Percentiles rank a stretch among this genome's conserved stretches.
phyloP scores from a whole-genome alignment of 2,888 invertebrate genomes.

The Tenthredo livida region DNA sequence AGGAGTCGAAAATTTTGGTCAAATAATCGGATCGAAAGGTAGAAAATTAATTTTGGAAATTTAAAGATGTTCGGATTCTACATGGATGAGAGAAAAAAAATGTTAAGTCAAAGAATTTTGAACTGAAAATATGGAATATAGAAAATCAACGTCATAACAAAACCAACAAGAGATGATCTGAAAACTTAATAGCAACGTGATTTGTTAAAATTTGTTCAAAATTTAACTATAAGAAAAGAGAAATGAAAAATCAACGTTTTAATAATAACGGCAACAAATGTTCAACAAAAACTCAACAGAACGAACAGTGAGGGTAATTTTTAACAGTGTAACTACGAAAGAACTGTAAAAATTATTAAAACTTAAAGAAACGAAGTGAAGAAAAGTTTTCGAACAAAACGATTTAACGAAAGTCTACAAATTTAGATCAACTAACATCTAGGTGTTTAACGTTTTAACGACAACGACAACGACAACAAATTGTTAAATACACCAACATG shows the following conservation, averaged over 20 bases:
- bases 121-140: neutral
- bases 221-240: neutral
- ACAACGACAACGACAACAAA: conserved; percentile 45
- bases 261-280: conserved; percentile 42
- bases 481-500: conserved; percentile 42
- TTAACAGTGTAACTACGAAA: conserved; percentile 1
- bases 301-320: neutral
- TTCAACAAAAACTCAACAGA: conserved; percentile 46
- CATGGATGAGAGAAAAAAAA: neutral
- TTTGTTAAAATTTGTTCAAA: conserved; percentile 15
- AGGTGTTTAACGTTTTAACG: conserved; percentile 36
- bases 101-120: neutral
- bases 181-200: conserved; percentile 48
- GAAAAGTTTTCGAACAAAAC: conserved; percentile 54
- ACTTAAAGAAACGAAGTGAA: conserved; percentile 11
- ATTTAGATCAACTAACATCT: neutral
- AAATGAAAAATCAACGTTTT: conserved; percentile 43
- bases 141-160: conserved; percentile 15
- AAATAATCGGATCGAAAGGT: neutral
- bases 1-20: neutral
- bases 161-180: conserved; percentile 21
- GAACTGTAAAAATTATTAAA: conserved; percentile 7
- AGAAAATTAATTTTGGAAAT: neutral
- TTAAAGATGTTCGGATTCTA: neutral
- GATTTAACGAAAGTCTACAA: neutral